Evolutionary conservation across 2,888 invertebrate species (phyloP), one percentile per base, ranked within the genome.

Genomic region (Amorpha juglandis): DNA sequence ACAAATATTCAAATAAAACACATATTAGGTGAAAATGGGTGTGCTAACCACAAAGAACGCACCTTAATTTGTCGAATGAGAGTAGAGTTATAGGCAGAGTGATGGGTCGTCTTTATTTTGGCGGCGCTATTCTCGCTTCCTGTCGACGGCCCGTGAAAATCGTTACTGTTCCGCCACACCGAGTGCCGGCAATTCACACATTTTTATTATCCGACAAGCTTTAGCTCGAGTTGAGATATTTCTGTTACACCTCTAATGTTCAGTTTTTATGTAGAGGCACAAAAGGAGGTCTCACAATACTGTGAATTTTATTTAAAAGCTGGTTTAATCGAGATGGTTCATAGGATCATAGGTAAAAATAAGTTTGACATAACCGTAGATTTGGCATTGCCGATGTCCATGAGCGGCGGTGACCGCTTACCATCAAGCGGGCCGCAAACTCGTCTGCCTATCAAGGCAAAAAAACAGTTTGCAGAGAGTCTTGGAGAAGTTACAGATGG

Each of bases 71-170:
- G 42, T 58, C 42, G 58, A 11, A 12, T 38, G 42, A 6, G 2
- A 16, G 33, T 19, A 58, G 58, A 58, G 42, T 38, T 38, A 58
- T 19, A 58, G 42, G 11, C 19, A 19, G 38, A 0, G 21, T 7
- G 42, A 12, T 19, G 12, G 58, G 21, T 50, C 38, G 66, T 69
- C 71, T 75, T 73, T 74, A 74, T 75, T 80, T 80, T 77, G 74
- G 74, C 72, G 66, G 67, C 67, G 70, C 67, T 71, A 75, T 75
- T 68, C 72, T 74, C 65, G 72, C 71, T 71, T 73, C 73, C 72
- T 73, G 72, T 64, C 51, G 71, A 42, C 68, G 70, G 65, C 52
- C 66, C 72, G 66, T 76, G 75, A 70, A 69, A 58, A 58, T 58
- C 58, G 42, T 58, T 58, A 58, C 58, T 42, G 12, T 38, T 58